Conservation (phyloP, 2,797 vertebrate species). For the Rhinella marina region DNA sequence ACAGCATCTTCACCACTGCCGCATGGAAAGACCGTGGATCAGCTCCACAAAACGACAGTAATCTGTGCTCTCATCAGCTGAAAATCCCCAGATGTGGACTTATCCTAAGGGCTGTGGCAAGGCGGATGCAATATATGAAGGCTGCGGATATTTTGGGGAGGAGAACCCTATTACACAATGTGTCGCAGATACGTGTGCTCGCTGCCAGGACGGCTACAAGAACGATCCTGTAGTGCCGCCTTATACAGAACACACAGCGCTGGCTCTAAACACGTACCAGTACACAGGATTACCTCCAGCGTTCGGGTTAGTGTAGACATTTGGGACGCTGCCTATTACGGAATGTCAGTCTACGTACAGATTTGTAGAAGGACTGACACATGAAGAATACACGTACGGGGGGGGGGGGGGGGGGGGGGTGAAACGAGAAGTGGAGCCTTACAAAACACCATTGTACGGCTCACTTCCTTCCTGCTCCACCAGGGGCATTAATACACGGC, state of each 20-base stretch:
- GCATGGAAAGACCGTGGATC: no score
- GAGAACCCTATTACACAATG: no score
- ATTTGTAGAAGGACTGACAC: neutral
- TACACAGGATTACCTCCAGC: neutral
- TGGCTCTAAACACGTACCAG: neutral
- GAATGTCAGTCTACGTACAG: neutral
- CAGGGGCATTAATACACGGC: neutral
- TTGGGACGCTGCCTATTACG: neutral
- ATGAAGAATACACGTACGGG: neutral
- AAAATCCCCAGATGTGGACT: no score
- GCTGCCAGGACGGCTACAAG: no score
- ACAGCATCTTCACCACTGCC: no score
- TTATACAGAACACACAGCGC: neutral
- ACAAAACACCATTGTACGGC: neutral
- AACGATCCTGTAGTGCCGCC: no score
- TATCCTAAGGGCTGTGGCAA: no score
- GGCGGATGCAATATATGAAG: no score
- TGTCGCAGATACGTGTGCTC: no score
- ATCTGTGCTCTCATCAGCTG: no score
- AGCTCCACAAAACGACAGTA: no score
- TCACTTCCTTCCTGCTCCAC: slow-evolving; percentile 6
- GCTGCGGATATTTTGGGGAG: no score
- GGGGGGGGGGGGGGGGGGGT: neutral
- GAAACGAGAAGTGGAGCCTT: neutral
- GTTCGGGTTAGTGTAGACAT: neutral